A percentile compares a stretch with the other conserved stretches of the same genome.
Evolutionary conservation across 1,140 invertebrate genomes (phyloP).

Genomic region (Macrocentrus cingulum): DNA sequence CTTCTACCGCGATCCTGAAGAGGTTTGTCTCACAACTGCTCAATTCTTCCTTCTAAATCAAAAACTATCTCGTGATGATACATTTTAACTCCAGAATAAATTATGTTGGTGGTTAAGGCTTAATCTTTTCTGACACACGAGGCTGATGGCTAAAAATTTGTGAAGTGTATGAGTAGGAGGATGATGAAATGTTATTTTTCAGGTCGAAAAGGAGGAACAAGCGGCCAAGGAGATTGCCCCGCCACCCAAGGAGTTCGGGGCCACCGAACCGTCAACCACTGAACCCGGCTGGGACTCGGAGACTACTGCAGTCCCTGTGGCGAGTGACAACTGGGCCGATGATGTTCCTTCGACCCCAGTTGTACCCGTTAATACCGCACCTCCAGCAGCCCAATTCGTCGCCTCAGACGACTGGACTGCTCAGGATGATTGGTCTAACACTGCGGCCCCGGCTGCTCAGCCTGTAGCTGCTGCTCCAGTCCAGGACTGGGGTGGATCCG

Average conservation of each 20-base stretch:
- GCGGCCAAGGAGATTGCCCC: slow-evolving; percentile 77
- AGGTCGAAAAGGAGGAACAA: slow-evolving; percentile 93
- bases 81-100: slow-evolving; percentile 31
- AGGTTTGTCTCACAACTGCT: slow-evolving; percentile 56
- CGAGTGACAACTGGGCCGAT: slow-evolving; percentile 61
- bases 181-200: slow-evolving; percentile 7
- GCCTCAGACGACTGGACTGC: slow-evolving; percentile 59
- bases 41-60: background rate
- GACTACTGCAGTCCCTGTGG: slow-evolving; percentile 43
- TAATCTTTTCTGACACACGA: slow-evolving; percentile 33
- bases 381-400: slow-evolving; percentile 28
- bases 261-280: slow-evolving; percentile 44
- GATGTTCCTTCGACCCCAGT: too few relatives aligned
- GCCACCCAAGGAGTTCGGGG: slow-evolving; percentile 52
- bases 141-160: too few relatives aligned
- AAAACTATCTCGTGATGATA: slow-evolving; percentile 41
- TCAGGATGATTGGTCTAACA: slow-evolving; percentile 38
- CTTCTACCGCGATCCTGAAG: slow-evolving; percentile 98
- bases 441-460: too few relatives aligned
- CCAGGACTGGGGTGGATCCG: slow-evolving; percentile 40
- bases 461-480: too few relatives aligned
- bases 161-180: too few relatives aligned
- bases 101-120: slow-evolving; percentile 26
- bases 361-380: too few relatives aligned
- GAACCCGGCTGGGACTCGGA: slow-evolving; percentile 58